phyloP scores from a whole-genome alignment of 2,113 vertebrate species.

The Pyxicephalus adspersus region DNA sequence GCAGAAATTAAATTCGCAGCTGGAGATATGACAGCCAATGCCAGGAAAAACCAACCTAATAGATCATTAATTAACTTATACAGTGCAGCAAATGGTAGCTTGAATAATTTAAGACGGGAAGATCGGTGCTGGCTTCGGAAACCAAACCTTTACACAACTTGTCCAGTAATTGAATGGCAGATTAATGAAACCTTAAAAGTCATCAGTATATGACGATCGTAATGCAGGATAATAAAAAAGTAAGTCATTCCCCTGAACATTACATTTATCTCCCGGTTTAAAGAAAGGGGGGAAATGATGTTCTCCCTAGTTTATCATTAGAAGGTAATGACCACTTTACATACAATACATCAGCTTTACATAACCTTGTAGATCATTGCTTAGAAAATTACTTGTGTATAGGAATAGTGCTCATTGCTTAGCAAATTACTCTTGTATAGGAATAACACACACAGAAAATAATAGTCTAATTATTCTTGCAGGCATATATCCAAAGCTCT shows the following conservation, averaged over 20 bases:
- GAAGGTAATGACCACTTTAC: not conserved
- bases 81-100: conserved; percentile 22
- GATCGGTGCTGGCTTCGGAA: conserved; percentile 52
- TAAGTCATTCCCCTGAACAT: conserved; percentile 14
- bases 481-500: not conserved
- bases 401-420: not conserved
- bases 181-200: conserved; percentile 56
- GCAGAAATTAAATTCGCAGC: conserved; percentile 41
- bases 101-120: conserved; percentile 57
- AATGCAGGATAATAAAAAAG: conserved; percentile 17
- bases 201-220: conserved; percentile 51
- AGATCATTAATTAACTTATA: conserved; percentile 59
- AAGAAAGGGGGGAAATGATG: conserved; percentile 46
- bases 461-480: not conserved
- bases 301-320: conserved; percentile 7
- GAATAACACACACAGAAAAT: not conserved
- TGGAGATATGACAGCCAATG: conserved; percentile 54
- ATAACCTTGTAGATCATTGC: conserved; percentile 7
- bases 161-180: conserved; percentile 58
- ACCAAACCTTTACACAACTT: conserved; percentile 51
- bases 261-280: conserved; percentile 19
- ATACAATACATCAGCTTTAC: conserved; percentile 8
- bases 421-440: not conserved
- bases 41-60: conserved; percentile 51
- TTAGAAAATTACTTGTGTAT: not conserved